phyloP scores from a whole-genome alignment of 1,140 invertebrate genomes.

The Drosophila teissieri region DNA sequence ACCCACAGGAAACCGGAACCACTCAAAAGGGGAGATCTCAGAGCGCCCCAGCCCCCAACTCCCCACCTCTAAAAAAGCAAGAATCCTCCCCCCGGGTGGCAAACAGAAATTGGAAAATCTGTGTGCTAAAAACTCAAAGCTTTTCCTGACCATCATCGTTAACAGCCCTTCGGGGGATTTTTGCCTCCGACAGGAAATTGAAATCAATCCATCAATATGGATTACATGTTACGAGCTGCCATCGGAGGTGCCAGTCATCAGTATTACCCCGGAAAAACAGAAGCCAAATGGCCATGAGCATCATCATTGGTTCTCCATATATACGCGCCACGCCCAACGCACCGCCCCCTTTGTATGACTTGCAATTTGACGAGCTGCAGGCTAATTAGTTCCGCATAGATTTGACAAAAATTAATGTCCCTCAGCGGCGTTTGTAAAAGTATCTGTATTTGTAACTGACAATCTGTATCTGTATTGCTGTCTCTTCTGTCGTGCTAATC shows the following conservation, averaged over 20 bases:
- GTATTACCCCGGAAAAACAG: slow-evolving; percentile 10
- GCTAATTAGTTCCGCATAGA: slow-evolving; percentile 81
- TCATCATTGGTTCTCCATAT: slow-evolving; percentile 1
- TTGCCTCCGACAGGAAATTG: slow-evolving; percentile 76
- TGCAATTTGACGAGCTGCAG: slow-evolving; percentile 79
- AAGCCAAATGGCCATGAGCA: slow-evolving; percentile 25
- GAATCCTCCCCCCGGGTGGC: neutral
- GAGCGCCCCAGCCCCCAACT: neutral
- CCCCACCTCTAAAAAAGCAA: too few species aligned
- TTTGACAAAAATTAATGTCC: slow-evolving; percentile 79
- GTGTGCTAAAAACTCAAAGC: slow-evolving; percentile 44
- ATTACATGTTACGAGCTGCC: slow-evolving; percentile 62
- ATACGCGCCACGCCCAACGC: slow-evolving; percentile 1
- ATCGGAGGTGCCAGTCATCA: slow-evolving; percentile 71
- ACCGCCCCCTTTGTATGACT: slow-evolving; percentile 65
- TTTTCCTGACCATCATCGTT: slow-evolving; percentile 24
- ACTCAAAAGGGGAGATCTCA: slow-evolving; percentile 32
- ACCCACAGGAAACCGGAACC: slow-evolving; percentile 74
- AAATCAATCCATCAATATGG: slow-evolving; percentile 84
- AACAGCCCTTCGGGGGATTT: slow-evolving; percentile 19
- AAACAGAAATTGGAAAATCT: slow-evolving; percentile 43
- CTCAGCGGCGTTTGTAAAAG: neutral
- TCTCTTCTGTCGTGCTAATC: slow-evolving; percentile 39
- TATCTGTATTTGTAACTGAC: slow-evolving; percentile 14
- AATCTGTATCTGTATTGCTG: slow-evolving; percentile 12